Evolutionary conservation across 2,113 vertebrate species (phyloP).

Genomic region (Aplodontia rufa): DNA sequence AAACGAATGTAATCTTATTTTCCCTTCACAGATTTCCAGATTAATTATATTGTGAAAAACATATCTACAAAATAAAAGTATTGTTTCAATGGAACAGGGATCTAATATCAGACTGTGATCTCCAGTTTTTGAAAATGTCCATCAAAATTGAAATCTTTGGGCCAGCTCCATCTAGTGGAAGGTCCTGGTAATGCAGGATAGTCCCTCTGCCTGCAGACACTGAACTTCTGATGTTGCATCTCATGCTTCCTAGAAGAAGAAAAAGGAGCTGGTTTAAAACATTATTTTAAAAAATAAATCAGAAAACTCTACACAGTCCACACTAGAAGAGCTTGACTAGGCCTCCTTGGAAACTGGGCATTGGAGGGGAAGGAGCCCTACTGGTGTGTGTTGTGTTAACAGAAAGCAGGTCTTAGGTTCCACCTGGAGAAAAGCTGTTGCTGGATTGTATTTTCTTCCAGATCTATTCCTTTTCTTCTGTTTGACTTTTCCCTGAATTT

Average conservation of each 20-base stretch:
- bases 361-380: background rate
- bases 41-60: background rate
- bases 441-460: background rate
- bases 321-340: background rate
- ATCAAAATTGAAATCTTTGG: background rate
- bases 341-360: background rate
- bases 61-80: background rate
- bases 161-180: conserved; percentile 6
- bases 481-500: conserved; percentile 8
- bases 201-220: background rate
- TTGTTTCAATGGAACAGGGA: background rate
- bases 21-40: background rate
- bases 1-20: background rate
- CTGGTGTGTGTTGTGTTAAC: background rate
- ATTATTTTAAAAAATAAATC: background rate
- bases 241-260: conserved; percentile 23
- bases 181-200: background rate
- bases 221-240: background rate
- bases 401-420: background rate
- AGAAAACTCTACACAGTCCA: background rate
- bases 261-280: background rate
- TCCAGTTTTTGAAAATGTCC: background rate
- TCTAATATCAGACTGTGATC: background rate
- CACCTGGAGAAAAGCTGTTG: background rate
- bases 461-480: conserved; percentile 5